Evolutionary conservation across 2,797 vertebrate species (phyloP).

Genomic region (Melanotaenia nigrans): DNA sequence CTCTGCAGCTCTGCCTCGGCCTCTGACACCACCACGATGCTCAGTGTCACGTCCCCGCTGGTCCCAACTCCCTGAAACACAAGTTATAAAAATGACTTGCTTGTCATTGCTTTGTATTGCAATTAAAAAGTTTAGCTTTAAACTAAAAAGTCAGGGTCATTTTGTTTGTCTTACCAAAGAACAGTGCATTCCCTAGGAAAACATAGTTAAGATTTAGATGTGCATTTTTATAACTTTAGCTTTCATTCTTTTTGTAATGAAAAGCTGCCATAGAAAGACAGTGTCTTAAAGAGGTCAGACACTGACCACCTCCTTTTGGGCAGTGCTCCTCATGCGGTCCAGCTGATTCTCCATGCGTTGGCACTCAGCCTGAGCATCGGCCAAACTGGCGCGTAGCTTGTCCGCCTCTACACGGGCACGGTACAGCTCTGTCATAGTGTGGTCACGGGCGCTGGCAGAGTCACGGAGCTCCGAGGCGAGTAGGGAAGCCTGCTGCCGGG

Average conservation of each 20-base stretch:
- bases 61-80: constrained; percentile 67
- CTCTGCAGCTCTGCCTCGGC: constrained; percentile 93
- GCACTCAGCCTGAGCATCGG: constrained; percentile 88
- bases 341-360: constrained; percentile 80
- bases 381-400: constrained; percentile 86
- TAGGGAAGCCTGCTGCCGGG: constrained; percentile 89
- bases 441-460: constrained; percentile 89
- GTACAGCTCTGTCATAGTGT: constrained; percentile 92
- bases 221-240: neutral
- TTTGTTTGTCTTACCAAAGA: neutral
- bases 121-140: neutral
- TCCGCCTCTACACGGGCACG: constrained; percentile 89
- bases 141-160: neutral
- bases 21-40: constrained; percentile 71
- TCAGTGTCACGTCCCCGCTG: constrained; percentile 51
- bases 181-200: neutral
- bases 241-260: neutral
- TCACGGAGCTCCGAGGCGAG: constrained; percentile 92
- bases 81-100: neutral
- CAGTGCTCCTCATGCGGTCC: constrained; percentile 79
- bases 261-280: neutral
- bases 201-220: neutral
- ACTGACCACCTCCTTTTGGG: constrained; percentile 77
- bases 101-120: neutral
- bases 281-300: neutral